These are phyloP conservation scores for Crossaster papposus DNA, from an alignment of 53 echinoderm and acorn worm genomes.

Conservation along the genomic window DNA sequence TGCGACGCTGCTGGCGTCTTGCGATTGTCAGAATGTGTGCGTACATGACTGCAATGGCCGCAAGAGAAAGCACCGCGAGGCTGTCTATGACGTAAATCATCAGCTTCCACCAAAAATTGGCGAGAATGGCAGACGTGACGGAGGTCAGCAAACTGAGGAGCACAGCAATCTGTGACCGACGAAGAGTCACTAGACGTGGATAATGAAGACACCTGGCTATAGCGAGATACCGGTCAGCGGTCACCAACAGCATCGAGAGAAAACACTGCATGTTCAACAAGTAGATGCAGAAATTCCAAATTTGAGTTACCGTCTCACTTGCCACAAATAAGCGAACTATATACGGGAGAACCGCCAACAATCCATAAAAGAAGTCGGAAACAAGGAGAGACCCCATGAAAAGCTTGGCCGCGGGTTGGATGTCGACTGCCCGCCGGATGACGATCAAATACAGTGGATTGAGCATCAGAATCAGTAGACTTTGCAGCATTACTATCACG, in stretches of 20 bases:
- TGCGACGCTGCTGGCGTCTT: not conserved
- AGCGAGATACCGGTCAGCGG: constrained; percentile 17
- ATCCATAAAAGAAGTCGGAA: not conserved
- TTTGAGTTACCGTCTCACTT: not conserved
- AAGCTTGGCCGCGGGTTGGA: not conserved
- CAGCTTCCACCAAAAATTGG: not conserved
- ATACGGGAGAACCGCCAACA: not conserved
- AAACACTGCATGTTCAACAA: not conserved
- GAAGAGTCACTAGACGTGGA: constrained; percentile 4
- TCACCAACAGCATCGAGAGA: not conserved
- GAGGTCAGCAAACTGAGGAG: not conserved
- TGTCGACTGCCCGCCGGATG: not conserved
- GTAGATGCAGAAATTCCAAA: not conserved
- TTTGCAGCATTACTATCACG: not conserved
- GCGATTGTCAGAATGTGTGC: constrained; percentile 28
- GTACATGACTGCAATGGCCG: constrained; percentile 8
- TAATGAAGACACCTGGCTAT: constrained; percentile 19
- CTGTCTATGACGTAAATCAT: not conserved
- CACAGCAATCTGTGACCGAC: not conserved
- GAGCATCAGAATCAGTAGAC: not conserved
- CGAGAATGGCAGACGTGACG: not conserved
- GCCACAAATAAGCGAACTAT: not conserved
- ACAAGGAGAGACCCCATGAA: constrained; percentile 13
- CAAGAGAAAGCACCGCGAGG: not conserved
- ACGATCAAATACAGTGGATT: not conserved